Evolutionary conservation across 64 coral and sea anemone genomes (phyloP).

Genomic region (Montipora foliosa): DNA sequence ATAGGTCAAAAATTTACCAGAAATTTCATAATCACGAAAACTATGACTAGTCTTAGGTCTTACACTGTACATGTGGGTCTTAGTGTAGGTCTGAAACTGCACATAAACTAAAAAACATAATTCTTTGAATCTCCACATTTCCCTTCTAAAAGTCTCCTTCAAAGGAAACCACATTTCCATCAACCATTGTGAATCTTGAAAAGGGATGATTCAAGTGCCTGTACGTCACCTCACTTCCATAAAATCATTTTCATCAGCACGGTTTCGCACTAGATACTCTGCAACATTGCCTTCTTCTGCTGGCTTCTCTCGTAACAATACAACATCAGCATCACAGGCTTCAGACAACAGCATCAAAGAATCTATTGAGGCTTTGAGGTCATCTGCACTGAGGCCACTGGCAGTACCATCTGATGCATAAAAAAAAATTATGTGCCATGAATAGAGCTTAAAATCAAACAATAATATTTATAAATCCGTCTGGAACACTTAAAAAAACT

Average conservation of each 20-base stretch:
- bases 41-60: too few relatives aligned
- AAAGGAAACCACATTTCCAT: background rate
- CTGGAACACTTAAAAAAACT: too few relatives aligned
- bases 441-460: too few relatives aligned
- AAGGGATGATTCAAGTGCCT: too few relatives aligned
- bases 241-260: slow-evolving; percentile 97
- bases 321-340: slow-evolving; percentile 83
- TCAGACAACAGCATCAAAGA: slow-evolving; percentile 76
- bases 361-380: slow-evolving; percentile 88
- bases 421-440: background rate
- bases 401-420: slow-evolving; percentile 67
- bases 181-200: background rate
- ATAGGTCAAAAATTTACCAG: too few relatives aligned
- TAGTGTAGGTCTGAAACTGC: too few relatives aligned
- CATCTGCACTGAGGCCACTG: slow-evolving; percentile 86
- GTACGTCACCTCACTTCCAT: slow-evolving; percentile 93
- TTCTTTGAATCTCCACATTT: background rate
- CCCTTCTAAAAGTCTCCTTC: too few relatives aligned
- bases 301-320: slow-evolving; percentile 86
- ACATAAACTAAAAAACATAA: background rate
- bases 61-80: too few relatives aligned
- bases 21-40: too few relatives aligned
- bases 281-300: slow-evolving; percentile 83
- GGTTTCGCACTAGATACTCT: slow-evolving; percentile 89
- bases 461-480: too few relatives aligned